Evolutionary conservation across 2,888 invertebrate species (phyloP).

Genomic region (Nowickia ferox): DNA sequence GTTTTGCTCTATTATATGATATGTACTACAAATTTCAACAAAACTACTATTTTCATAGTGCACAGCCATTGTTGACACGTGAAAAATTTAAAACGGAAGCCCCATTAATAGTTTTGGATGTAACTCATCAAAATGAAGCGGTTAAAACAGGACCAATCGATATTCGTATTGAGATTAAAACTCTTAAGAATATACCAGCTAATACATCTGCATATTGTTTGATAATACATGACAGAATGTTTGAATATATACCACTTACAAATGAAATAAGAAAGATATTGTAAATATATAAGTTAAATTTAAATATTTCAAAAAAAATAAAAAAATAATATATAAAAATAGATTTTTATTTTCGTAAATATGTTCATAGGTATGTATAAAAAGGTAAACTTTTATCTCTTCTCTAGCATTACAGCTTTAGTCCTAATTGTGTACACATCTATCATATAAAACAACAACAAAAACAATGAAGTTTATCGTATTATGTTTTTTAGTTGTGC

Average conservation of each 20-base stretch:
- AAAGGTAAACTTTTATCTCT: no score
- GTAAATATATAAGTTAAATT: neutral
- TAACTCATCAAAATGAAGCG: constrained; percentile 51
- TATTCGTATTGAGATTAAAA: constrained; percentile 40
- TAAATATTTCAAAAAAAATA: no score
- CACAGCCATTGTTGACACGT: constrained; percentile 22
- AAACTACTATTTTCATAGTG: neutral
- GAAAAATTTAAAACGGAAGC: constrained; percentile 20
- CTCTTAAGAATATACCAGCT: constrained; percentile 18
- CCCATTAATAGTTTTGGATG: constrained; percentile 45
- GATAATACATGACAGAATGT: constrained; percentile 44
- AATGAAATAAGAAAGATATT: constrained; percentile 40
- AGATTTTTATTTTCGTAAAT: no score
- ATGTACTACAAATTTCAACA: neutral
- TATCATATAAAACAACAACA: no score
- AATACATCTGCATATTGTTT: constrained; percentile 49
- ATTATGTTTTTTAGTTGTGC: no score
- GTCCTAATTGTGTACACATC: no score
- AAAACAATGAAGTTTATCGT: no score
- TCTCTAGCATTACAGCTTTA: no score
- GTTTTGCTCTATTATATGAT: constrained; percentile 50
- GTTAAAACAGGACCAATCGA: constrained; percentile 44
- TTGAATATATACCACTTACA: constrained; percentile 12
- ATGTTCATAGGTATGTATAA: no score
- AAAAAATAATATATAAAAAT: no score